Percentiles rank a stretch among this genome's conserved stretches.
Conservation (phyloP, 2,113 vertebrate genomes). For the Miniopterus natalensis region DNA sequence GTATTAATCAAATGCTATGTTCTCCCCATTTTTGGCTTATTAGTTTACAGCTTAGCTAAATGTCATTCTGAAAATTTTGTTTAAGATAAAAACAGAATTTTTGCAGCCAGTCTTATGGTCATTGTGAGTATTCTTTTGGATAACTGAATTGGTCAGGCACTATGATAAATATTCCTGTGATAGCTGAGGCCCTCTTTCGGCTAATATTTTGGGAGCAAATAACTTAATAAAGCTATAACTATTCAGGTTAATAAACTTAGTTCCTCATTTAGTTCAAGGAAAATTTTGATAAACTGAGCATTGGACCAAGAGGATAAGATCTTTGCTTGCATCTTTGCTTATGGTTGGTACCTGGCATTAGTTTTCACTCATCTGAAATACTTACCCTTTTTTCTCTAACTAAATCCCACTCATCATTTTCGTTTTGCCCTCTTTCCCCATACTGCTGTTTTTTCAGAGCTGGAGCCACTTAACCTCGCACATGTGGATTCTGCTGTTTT, state of each 20-base stretch:
- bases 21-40: constrained; percentile 30
- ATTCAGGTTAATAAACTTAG: constrained; percentile 44
- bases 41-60: constrained; percentile 33
- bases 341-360: background rate
- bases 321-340: background rate
- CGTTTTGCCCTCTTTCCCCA: background rate
- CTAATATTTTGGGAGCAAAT: constrained; percentile 47
- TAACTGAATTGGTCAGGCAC: background rate
- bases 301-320: background rate
- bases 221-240: constrained; percentile 63
- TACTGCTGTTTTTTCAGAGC: background rate
- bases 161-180: background rate
- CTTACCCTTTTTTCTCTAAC: background rate
- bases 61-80: constrained; percentile 40
- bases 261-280: constrained; percentile 49
- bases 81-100: constrained; percentile 49
- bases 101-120: background rate
- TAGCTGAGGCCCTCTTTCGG: background rate
- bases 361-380: background rate
- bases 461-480: background rate
- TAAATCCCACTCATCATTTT: background rate
- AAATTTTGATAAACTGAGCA: constrained; percentile 60
- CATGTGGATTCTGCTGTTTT: background rate
- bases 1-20: background rate
- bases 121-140: constrained; percentile 37